Conservation (phyloP, 2,888 invertebrate species). For the Platycheirus rosarum region DNA sequence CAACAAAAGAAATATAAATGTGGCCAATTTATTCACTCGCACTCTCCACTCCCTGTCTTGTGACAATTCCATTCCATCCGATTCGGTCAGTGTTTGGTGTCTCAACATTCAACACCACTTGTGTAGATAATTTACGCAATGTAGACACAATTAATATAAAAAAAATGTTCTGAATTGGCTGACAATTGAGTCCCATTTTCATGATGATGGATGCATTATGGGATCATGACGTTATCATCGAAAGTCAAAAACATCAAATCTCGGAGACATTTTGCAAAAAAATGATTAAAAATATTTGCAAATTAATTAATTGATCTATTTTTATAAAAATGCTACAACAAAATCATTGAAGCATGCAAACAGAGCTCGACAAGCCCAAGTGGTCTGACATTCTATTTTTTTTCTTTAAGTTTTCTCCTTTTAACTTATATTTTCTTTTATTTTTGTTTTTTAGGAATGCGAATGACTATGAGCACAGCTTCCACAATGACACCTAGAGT, state of each 20-base stretch:
- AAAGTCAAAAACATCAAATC: constrained; percentile 13
- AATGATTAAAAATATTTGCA: not conserved
- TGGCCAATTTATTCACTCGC: constrained; percentile 51
- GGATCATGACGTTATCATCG: constrained; percentile 40
- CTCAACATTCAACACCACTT: constrained; percentile 42
- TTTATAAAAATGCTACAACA: not conserved
- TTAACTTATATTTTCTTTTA: constrained; percentile 15
- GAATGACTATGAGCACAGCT: constrained; percentile 89
- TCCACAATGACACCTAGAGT: constrained; percentile 87
- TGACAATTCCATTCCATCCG: not conserved
- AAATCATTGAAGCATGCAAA: not conserved
- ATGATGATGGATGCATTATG: constrained; percentile 48
- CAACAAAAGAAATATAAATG: constrained; percentile 60
- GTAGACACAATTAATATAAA: constrained; percentile 70
- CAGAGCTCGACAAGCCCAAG: no score
- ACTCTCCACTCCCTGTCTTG: not conserved
- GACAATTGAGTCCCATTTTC: constrained; percentile 58
- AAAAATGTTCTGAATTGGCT: constrained; percentile 68
- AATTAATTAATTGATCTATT: constrained; percentile 9
- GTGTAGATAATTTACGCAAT: constrained; percentile 67
- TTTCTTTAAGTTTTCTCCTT: no score
- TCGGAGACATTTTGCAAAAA: not conserved
- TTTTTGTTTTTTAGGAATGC: constrained; percentile 84
- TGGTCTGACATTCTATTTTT: no score
- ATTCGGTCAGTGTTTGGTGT: constrained; percentile 24